Percentiles rank a stretch among this genome's conserved stretches.
These are phyloP conservation scores for Brachionichthys hirsutus DNA, from an alignment of 2,113 vertebrate species.

Conservation along the genomic window DNA sequence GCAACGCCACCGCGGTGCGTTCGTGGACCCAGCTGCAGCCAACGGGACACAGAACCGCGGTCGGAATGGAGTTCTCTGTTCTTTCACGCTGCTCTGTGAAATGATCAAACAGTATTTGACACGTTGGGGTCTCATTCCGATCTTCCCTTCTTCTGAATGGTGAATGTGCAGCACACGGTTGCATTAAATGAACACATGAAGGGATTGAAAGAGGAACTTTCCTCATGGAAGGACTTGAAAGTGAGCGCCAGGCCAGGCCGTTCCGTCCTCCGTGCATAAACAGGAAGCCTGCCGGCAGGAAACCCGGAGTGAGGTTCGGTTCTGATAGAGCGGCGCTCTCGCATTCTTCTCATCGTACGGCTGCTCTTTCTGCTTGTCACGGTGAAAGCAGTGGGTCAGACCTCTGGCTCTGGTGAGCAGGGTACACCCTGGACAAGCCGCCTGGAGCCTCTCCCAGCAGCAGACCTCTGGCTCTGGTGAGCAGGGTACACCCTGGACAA, in stretches of 20 bases:
- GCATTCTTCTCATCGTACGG: constrained; percentile 38
- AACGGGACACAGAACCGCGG: too few species aligned
- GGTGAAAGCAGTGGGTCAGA: constrained; percentile 1
- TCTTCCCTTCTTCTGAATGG: too few species aligned
- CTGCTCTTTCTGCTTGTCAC: constrained; percentile 28
- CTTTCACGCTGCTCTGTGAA: neutral
- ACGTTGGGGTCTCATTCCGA: neutral
- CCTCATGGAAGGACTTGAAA: too few species aligned
- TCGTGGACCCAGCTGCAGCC: too few species aligned
- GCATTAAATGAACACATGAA: neutral
- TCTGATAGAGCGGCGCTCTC: constrained; percentile 29
- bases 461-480: too few species aligned
- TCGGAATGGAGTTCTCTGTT: neutral
- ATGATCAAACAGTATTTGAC: neutral
- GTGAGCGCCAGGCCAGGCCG: neutral
- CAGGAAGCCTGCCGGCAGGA: constrained; percentile 63
- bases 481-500: too few species aligned
- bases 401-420: too few species aligned
- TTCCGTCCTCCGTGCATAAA: constrained; percentile 5
- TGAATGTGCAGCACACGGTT: neutral
- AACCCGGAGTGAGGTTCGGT: constrained; percentile 54
- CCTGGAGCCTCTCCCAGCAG: too few species aligned
- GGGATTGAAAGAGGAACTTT: neutral
- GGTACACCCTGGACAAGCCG: too few species aligned
- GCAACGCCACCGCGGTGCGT: too few species aligned